phyloP scores from a whole-genome alignment of 2,888 invertebrate species.

The Lithophane socia region DNA sequence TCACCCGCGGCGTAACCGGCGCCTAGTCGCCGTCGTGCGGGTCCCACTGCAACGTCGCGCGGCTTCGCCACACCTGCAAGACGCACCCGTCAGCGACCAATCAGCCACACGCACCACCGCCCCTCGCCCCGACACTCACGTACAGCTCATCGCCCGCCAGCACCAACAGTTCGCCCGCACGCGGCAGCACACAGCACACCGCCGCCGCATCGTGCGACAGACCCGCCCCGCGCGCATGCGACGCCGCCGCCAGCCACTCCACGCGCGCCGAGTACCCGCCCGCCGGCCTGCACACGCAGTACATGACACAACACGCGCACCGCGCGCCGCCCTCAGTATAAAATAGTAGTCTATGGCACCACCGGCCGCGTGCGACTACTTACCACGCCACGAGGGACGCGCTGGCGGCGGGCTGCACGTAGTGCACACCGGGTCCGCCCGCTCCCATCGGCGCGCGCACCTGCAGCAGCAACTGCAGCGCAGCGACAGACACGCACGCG shows the following conservation, averaged over 20 bases:
- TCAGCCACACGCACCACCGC: not conserved
- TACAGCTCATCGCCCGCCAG: conserved; percentile 65
- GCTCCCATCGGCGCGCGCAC: conserved; percentile 43
- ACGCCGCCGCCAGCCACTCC: conserved; percentile 41
- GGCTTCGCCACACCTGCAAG: conserved; percentile 58
- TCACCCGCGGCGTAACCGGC: not conserved
- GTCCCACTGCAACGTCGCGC: conserved; percentile 42
- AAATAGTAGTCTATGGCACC: too few relatives aligned
- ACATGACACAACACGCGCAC: not conserved
- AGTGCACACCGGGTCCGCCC: conserved; percentile 61
- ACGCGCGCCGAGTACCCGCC: conserved; percentile 53
- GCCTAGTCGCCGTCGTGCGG: not conserved
- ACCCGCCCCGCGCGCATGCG: conserved; percentile 19
- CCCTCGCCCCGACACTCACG: conserved; percentile 52
- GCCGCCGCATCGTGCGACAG: conserved; percentile 37
- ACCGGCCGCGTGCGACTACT: not conserved
- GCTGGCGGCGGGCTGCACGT: conserved; percentile 72
- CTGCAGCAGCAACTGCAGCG: conserved; percentile 70
- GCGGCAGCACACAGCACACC: conserved; percentile 61
- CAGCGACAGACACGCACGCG: conserved; percentile 74
- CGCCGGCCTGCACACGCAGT: conserved; percentile 52
- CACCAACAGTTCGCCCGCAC: conserved; percentile 58
- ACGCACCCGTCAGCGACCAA: conserved; percentile 13
- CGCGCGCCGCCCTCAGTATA: not conserved
- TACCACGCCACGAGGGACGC: conserved; percentile 73